Base-by-base conservation (phyloP, 2,113 vertebrate species). In the Tenebrosternarchus preto region DNA sequence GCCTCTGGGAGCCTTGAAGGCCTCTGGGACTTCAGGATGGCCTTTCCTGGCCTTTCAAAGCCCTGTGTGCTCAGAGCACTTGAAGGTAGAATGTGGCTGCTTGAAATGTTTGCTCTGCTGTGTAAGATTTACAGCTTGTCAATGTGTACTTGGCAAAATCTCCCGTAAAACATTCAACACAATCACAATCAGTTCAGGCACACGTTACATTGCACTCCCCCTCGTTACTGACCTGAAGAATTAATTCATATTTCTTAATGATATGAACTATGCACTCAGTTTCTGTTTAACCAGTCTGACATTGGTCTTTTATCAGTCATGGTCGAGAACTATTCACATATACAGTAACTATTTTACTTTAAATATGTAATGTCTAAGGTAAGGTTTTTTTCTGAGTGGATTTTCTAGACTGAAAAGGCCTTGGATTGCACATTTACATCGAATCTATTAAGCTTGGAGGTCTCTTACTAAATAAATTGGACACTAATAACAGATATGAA, bases 1-100 rank as follows among this genome's bases (percentile, higher is more conserved):
- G 43, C 61, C 78, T 74, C 71, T 1, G 19, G 5, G 61, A 68
- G 33, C 33, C 33, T 73, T 73, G 46, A 25, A 24, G 9, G 60
- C 61, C 78, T 74, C 71, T 1, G 19, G 9, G 61, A 6, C 70
- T 73, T 71, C 24, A 22, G 55, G 74, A 56, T 78, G 75, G 69
- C 83, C 76, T 78, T 74, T 74, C 29, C 70, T 64, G 78, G 69
- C 59, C 69, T 63, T 55, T 27, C 46, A 29, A 60, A 61, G 56
- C 63, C 76, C 55, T 60, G 24, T 50, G 11, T 43, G 69, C 4
- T 72, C 29, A 15, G 7, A 20, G 17, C 69, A 25, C 69, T 55
- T 20, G 24, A 17, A 31, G 76, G 67, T 70, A 46, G 36, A 68
- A 70, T 9, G 17, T 27, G 46, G 31, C 2, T 4, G 4, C 25